Percentiles rank a stretch among this genome's conserved stretches.
phyloP scores from a whole-genome alignment of 2,888 invertebrate genomes.

The Drosophila lacicola region DNA sequence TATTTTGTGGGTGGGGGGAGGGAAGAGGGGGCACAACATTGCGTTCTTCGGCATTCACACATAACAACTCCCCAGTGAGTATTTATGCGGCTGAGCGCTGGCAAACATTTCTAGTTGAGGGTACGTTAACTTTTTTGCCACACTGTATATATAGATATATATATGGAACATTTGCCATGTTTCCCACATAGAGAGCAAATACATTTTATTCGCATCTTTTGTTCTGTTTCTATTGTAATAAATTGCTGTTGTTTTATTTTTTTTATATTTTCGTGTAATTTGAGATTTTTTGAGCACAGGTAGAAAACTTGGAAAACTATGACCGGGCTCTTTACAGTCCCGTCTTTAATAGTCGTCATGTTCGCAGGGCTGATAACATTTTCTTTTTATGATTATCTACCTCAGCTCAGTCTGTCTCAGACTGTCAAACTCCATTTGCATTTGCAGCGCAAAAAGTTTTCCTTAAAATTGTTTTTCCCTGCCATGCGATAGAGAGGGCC shows the following conservation, averaged over 20 bases:
- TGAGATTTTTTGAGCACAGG: conserved; percentile 62
- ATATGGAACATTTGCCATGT: conserved; percentile 41
- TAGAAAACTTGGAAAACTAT: conserved; percentile 36
- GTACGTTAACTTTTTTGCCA: conserved; percentile 60
- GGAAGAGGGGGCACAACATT: conserved; percentile 30
- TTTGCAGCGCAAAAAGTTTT: conserved; percentile 63
- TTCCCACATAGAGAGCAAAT: conserved; percentile 55
- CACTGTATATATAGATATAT: conserved; percentile 51
- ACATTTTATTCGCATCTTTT: conserved; percentile 74
- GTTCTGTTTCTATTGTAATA: conserved; percentile 72
- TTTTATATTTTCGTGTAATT: conserved; percentile 64
- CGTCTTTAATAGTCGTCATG: conserved; percentile 60
- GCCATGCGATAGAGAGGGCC: conserved; percentile 5
- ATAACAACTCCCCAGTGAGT: conserved; percentile 78
- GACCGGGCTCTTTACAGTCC: conserved; percentile 20
- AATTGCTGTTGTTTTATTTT: conserved; percentile 49
- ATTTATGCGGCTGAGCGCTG: conserved; percentile 74
- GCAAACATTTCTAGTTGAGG: conserved; percentile 53
- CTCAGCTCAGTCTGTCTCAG: conserved; percentile 19
- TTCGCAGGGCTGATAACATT: conserved; percentile 52
- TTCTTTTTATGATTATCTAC: conserved; percentile 67
- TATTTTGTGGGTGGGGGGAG: conserved; percentile 46
- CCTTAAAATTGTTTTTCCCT: conserved; percentile 57
- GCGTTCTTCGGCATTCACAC: conserved; percentile 61
- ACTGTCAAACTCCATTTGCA: conserved; percentile 79